Evolutionary conservation across 2,797 vertebrate species (phyloP).

Genomic region (Poecile montanus): DNA sequence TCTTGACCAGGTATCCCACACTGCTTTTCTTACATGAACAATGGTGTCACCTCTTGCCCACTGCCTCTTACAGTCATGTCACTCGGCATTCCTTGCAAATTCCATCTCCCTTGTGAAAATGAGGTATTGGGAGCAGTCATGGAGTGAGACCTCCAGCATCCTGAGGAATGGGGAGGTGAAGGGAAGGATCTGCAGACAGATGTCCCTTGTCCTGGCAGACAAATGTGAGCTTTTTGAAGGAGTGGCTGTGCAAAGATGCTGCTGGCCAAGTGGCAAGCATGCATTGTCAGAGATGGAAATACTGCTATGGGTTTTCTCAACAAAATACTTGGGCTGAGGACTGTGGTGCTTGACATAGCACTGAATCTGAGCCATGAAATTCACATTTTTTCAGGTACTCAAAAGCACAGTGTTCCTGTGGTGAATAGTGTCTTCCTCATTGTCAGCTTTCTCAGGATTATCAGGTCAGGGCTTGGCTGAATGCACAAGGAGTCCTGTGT

Average conservation of each 20-base stretch:
- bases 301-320: not conserved
- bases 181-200: not conserved
- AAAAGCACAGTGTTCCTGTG: not conserved
- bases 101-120: not conserved
- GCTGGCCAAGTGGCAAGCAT: accelerated
- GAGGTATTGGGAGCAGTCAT: not conserved
- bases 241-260: not conserved
- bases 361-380: not conserved
- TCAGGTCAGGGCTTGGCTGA: not conserved
- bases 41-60: not conserved
- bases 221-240: not conserved
- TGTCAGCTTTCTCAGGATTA: not conserved
- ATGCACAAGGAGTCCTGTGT: accelerated
- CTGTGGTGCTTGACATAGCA: not conserved
- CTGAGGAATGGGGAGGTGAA: not conserved
- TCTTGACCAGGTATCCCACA: accelerated
- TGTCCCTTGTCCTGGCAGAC: not conserved
- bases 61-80: accelerated
- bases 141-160: not conserved
- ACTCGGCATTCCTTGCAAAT: not conserved
- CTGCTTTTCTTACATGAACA: not conserved
- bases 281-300: not conserved
- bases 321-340: not conserved
- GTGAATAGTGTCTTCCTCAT: not conserved
- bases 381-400: not conserved